These are phyloP conservation scores for Cryptoblepharus egeriae DNA, from an alignment of 2,797 vertebrate genomes.

Conservation along the genomic window DNA sequence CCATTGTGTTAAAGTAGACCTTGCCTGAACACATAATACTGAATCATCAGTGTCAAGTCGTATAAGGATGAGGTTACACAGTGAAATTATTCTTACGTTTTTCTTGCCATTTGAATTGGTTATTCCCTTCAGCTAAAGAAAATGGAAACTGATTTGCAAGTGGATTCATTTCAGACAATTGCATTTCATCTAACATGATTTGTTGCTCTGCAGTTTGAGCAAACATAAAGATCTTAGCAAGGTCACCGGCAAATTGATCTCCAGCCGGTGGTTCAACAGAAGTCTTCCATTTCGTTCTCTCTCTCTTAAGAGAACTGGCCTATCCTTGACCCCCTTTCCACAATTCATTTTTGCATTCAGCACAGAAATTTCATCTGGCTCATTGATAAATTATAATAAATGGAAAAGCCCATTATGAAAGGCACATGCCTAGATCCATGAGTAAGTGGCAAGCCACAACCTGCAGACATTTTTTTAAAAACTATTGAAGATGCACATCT, in stretches of 20 bases:
- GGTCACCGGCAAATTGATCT: constrained; percentile 57
- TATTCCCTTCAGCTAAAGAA: constrained; percentile 37
- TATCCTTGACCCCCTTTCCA: constrained; percentile 16
- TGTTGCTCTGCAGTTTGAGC: constrained; percentile 58
- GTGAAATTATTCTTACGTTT: constrained; percentile 60
- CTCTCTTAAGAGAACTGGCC: constrained; percentile 16
- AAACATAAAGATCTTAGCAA: constrained; percentile 51
- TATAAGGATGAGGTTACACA: constrained; percentile 47
- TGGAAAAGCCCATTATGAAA: constrained; percentile 45
- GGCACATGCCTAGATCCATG: constrained; percentile 29
- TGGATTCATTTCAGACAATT: constrained; percentile 60
- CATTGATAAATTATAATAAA: constrained; percentile 50
- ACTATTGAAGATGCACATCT: neutral
- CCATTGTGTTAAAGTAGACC: constrained; percentile 54
- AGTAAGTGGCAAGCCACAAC: constrained; percentile 27
- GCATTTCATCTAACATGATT: constrained; percentile 68
- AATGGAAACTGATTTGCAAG: constrained; percentile 64
- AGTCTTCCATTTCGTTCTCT: constrained; percentile 18
- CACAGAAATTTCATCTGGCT: constrained; percentile 24
- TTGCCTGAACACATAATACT: constrained; percentile 53
- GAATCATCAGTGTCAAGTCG: constrained; percentile 61
- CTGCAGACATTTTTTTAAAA: neutral
- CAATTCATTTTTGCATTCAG: constrained; percentile 45
- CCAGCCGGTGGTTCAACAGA: neutral
- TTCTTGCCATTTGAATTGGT: constrained; percentile 28